Evolutionary conservation across 2,797 vertebrate genomes (phyloP), one percentile per base, ranked within the genome.

Genomic region (Acanthornis magna): DNA sequence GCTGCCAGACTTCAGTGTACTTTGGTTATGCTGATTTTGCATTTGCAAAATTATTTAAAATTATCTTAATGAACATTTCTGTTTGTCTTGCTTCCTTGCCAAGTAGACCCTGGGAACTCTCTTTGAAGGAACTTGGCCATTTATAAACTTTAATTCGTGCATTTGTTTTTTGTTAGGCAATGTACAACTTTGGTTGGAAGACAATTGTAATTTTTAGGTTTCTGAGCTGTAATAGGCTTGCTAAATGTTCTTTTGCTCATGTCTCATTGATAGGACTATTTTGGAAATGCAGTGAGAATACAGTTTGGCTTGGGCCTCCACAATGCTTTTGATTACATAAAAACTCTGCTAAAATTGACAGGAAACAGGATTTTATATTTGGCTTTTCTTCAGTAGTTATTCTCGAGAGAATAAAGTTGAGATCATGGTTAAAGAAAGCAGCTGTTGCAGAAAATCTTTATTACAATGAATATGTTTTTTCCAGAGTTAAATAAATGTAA

Each of bases 371-470:
- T 96, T 97, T 97, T 97, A 88, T 93, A 95, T 97, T 95, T 96
- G 96, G 95, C 95, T 93, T 95, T 96, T 97, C 96, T 96, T 97
- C 94, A 96, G 51, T 96, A 93, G 85, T 91, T 91, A 95, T 87
- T 96, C 95, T 95, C 97, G 80, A 85, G 95, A 97, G 95, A 93
- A 93, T 91, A 78, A 92, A 96, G 92, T 96, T 97, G 96, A 97
- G 95, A 94, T 97, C 91, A 95, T 94, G 92, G 95, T 96, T 97
- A 97, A 95, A 91, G 95, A 97, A 97, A 97, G 89, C 97, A 97
- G 96, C 97, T 97, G 97, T 92, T 97, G 53, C 22, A n/a, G 95
- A 97, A 97, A 98, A 96, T 96, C 78, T 96, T 92, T 88, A 89
- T 85, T 96, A 79, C 58, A 91, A 76, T 95, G 84, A 89, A 66